Conservation (phyloP, 92 coral and sea anemone species). For the Epizoanthus fatuus region DNA sequence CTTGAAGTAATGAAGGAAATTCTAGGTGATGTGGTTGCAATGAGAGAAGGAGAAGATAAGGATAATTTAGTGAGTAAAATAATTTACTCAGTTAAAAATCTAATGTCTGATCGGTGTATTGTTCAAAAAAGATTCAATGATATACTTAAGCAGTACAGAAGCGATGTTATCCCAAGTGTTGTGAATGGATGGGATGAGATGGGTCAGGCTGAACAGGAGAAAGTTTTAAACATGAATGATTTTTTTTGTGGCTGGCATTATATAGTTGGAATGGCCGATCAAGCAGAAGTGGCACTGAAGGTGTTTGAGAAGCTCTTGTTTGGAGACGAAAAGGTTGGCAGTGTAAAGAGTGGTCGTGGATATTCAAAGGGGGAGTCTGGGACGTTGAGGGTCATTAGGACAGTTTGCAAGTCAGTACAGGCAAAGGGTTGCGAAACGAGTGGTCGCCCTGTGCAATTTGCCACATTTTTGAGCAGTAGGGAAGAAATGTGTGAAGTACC, state of each 20-base stretch:
- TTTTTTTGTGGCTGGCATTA: conserved; percentile 20
- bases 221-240: conserved; percentile 12
- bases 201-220: not conserved
- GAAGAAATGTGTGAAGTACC: conserved; percentile 8
- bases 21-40: conserved; percentile 2
- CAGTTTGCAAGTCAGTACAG: conserved; percentile 43
- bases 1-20: not conserved
- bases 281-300: conserved; percentile 37
- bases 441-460: conserved; percentile 40
- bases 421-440: conserved; percentile 39
- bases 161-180: not conserved
- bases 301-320: conserved; percentile 50
- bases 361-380: conserved; percentile 57
- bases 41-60: not conserved
- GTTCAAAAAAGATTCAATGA: conserved; percentile 13
- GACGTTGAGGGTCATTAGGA: conserved; percentile 49
- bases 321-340: conserved; percentile 51
- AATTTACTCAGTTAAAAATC: not conserved
- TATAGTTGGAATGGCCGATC: conserved; percentile 22
- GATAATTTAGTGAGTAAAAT: not conserved
- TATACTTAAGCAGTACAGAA: conserved; percentile 7
- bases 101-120: not conserved
- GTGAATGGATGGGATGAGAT: conserved; percentile 6
- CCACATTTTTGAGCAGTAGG: not conserved
- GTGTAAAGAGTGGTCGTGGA: not conserved